Conservation (phyloP, 2,888 invertebrate genomes). For the Sympetrum striolatum region DNA sequence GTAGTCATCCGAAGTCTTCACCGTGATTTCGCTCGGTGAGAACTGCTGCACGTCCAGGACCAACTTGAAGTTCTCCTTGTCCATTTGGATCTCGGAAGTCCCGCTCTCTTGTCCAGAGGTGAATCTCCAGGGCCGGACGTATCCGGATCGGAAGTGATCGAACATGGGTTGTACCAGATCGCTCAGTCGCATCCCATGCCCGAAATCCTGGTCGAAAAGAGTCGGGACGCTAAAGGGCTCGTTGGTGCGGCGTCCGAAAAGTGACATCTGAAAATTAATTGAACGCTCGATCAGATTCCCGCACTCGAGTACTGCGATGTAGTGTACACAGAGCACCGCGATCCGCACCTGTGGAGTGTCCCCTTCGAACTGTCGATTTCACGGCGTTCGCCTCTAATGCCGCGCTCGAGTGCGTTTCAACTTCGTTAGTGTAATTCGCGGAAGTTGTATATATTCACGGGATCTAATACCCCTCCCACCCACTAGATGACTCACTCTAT, state of each 20-base stretch:
- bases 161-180: conserved; percentile 36
- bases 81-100: conserved; percentile 49
- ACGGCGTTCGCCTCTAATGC: too few relatives aligned
- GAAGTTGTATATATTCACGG: too few relatives aligned
- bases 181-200: conserved; percentile 13
- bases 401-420: too few relatives aligned
- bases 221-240: background rate
- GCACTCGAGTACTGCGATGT: too few relatives aligned
- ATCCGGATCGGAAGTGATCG: conserved; percentile 48
- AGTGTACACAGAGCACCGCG: too few relatives aligned
- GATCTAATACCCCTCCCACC: too few relatives aligned
- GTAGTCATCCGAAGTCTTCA: conserved; percentile 58
- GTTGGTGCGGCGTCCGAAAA: background rate
- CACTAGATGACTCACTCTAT: too few relatives aligned
- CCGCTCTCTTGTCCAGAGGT: conserved; percentile 49
- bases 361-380: too few relatives aligned
- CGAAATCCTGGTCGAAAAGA: conserved; percentile 45
- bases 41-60: conserved; percentile 59
- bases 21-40: conserved; percentile 58
- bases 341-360: too few relatives aligned
- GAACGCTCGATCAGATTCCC: too few relatives aligned
- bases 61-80: conserved; percentile 53
- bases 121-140: conserved; percentile 51
- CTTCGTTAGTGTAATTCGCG: too few relatives aligned
- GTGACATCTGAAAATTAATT: conserved; percentile 42